A percentile compares a stretch with the other conserved stretches of the same genome.
Evolutionary conservation across 2,113 vertebrate genomes (phyloP).

Genomic region (Neolamprologus kungweensis): DNA sequence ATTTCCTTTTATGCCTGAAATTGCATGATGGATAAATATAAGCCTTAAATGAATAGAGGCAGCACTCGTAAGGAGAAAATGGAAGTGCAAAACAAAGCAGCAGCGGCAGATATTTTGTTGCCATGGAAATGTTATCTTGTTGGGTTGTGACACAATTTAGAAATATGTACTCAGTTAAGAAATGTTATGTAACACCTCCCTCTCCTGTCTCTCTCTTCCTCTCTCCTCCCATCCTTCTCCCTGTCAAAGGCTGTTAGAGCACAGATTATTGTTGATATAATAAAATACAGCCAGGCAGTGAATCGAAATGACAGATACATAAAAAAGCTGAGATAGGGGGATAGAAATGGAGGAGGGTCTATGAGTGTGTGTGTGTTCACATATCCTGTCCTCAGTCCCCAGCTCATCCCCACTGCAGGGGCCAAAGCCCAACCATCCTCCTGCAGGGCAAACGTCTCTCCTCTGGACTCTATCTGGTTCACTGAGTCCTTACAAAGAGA

Average conservation of each 20-base stretch:
- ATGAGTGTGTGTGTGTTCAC: neutral
- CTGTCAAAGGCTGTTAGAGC: constrained; percentile 45
- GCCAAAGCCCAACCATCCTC: neutral
- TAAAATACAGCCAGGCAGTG: constrained; percentile 24
- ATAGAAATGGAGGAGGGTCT: constrained; percentile 2
- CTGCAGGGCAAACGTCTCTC: constrained; percentile 43
- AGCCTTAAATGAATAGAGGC: constrained; percentile 14
- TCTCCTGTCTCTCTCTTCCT: neutral
- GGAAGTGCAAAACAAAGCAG: constrained; percentile 6
- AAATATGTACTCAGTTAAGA: constrained; percentile 59
- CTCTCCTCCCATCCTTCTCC: neutral
- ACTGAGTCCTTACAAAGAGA: constrained; percentile 41
- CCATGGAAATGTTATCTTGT: constrained; percentile 69
- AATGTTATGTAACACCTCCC: constrained; percentile 62
- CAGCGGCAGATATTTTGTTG: constrained; percentile 45
- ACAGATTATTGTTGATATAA: constrained; percentile 48
- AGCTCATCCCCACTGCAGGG: constrained; percentile 3
- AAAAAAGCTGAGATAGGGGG: constrained; percentile 6
- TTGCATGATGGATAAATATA: constrained; percentile 26
- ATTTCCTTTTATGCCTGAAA: neutral
- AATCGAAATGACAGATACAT: constrained; percentile 36
- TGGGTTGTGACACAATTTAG: constrained; percentile 62
- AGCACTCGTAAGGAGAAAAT: constrained; percentile 12
- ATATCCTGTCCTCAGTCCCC: constrained; percentile 14
- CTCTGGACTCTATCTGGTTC: constrained; percentile 44